Base-by-base conservation (phyloP, 2,888 invertebrate genomes). In the Melanargia galathea region DNA sequence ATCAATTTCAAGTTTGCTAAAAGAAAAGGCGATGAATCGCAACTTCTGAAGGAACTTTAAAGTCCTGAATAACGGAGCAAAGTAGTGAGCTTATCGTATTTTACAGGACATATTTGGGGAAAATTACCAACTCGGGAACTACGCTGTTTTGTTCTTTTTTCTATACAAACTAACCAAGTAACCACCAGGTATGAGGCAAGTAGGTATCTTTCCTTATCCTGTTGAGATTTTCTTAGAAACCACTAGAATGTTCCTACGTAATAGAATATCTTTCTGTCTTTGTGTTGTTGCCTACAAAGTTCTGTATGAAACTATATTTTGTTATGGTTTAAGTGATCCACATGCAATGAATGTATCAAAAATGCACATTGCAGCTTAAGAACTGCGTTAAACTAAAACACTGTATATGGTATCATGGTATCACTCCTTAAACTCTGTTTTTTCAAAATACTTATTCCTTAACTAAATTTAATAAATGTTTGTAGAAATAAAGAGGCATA, bases 1-100 rank as follows among this genome's bases (percentile, higher is more conserved):
- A 30, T 49, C 16, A 30, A 49, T 49, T 49, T 8, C 0, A n/a
- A 30, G 8, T 26, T 18, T 8, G 26, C 49, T 49, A n/a, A 26
- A 49, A 49, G 16, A 49, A 30, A 16, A 30, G 49, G 49, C 30
- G 49, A 49, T 49, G 49, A 49, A 49, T 49, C 49, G 30, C 16
- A 49, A 30, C 49, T 49, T 49, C 30, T 13, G 5, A 2, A 30
- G 10, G 16, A 49, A 49, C 30, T 49, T 49, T 49, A 49, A 49
- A 49, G 30, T 26, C 18, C 16, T 49, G 49, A 30, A 10, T n/a
- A 49, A 49, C 26, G 26, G 49, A 49, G 49, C 49, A 18, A 49
- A 49, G 49, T 49, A 26, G 49, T 30, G 26, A 10, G 49, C 49
- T 49, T 49, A 49, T 49, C 26, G 30, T 8, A 30, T 49, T 49